Evolutionary conservation across 2,797 vertebrate species (phyloP).

Genomic region (Rhynchotus rufescens): DNA sequence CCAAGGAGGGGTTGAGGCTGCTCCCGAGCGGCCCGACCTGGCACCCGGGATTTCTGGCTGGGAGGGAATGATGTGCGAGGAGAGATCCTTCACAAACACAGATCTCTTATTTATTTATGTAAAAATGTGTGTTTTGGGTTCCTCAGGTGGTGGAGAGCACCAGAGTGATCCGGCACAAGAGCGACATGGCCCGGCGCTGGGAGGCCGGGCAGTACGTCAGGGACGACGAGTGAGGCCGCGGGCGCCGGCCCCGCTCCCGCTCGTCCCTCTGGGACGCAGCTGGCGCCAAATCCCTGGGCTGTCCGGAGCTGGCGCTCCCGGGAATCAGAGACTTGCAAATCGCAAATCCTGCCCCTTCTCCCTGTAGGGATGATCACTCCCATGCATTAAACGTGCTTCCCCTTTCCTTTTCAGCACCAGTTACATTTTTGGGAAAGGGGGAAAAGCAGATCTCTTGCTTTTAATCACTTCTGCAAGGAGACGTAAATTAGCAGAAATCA

Average conservation of each 20-base stretch:
- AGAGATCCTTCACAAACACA: fast-evolving
- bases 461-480: constrained; percentile 17
- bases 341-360: neutral
- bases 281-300: fast-evolving
- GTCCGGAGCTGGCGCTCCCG: neutral
- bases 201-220: constrained; percentile 85
- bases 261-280: fast-evolving
- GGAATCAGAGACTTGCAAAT: neutral
- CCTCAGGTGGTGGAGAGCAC: constrained; percentile 90
- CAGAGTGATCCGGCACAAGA: constrained; percentile 88
- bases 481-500: neutral
- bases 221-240: constrained; percentile 66
- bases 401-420: neutral
- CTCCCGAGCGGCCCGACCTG: fast-evolving
- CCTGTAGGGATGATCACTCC: neutral
- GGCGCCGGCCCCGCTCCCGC: fast-evolving
- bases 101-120: neutral
- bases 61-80: neutral
- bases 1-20: fast-evolving
- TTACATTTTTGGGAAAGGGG: neutral
- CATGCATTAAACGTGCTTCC: neutral
- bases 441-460: constrained; percentile 5
- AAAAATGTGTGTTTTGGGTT: neutral
- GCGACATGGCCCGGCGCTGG: constrained; percentile 86
- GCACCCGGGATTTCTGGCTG: too few relatives aligned